Evolutionary conservation across 1,140 invertebrate species (phyloP), one percentile per base, ranked within the genome.

Genomic region (Pseudomyrmex flavicornis): DNA sequence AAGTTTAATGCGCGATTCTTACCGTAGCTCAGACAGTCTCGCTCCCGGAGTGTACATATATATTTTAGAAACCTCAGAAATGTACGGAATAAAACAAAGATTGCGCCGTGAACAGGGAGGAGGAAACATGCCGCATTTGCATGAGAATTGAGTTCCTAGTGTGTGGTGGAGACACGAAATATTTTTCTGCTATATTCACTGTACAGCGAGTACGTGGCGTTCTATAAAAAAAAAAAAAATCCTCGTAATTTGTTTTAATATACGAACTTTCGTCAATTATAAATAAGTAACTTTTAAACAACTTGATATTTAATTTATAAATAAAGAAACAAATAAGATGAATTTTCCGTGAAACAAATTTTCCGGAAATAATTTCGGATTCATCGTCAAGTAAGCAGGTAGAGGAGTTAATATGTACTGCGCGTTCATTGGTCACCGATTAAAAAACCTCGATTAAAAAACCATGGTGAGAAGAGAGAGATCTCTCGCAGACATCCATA

Each of bases 1-100:
- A 86, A 86, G 65, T 85, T 86, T 86, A 86, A 86, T 86, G 85
- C 72, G 59, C 50, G 82, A 62, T 83, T 69, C 63, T 54, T 70
- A 70, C 22, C 12, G 65, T 26, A 74, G 35, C 52, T 12, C 69
- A 68, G 56, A 22, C 70, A 75, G 50, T 54, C 69, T n/a, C 12
- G n/a, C n/a, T n/a, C 46, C 35, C 35, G 35, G 35, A 15, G 63
- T 52, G 35, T 48, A 63, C 62, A 75, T 72, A 54, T 66, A 61
- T 52, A 59, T 13, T n/a, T 68, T 63, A 59, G 65, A 50, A 35
- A 69, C 48, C 56, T n/a, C 69, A 61, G 46, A 82, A 85, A 70
- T 62, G n/a, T 56, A 70, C 65, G 20, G 80, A 75, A 63, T 76
- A 65, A 83, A 56, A 74, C 70, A 83, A 58, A 56, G 44, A 70